These are phyloP conservation scores for Recurvirostra avosetta DNA, from an alignment of 2,113 vertebrate species.

Conservation along the genomic window DNA sequence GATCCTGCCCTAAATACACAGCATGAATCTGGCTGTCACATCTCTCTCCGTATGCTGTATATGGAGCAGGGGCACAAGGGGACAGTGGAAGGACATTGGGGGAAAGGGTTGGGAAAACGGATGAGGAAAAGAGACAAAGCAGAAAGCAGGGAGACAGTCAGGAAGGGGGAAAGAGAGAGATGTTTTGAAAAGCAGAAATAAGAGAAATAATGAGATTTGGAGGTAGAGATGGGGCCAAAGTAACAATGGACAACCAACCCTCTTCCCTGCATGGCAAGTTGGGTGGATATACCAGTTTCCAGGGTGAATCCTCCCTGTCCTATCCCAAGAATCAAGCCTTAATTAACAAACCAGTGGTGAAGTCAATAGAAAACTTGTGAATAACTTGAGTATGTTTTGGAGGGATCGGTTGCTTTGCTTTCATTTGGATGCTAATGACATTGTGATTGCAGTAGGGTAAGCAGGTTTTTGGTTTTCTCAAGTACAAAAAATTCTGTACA, in stretches of 20 bases:
- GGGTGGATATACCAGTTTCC: background rate
- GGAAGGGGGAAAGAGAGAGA: background rate
- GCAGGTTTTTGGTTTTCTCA: background rate
- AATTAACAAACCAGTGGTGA: background rate
- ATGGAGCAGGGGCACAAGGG: background rate
- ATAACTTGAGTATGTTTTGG: background rate
- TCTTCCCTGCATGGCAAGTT: fast-evolving
- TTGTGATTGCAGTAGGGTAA: background rate
- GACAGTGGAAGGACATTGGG: background rate
- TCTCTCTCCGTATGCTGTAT: fast-evolving
- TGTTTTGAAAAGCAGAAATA: background rate
- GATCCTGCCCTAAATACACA: background rate
- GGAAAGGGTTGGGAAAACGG: background rate
- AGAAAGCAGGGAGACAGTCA: background rate
- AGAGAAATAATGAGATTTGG: background rate
- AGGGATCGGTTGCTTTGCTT: background rate
- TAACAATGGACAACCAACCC: background rate
- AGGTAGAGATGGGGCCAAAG: background rate
- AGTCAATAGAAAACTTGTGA: background rate
- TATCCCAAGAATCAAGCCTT: background rate
- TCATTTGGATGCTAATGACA: background rate
- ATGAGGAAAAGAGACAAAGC: background rate
- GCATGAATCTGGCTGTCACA: background rate
- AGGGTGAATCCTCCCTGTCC: background rate
- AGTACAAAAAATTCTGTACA: background rate